These are phyloP conservation scores for Trematomus loennbergii DNA, from an alignment of 2,113 vertebrate genomes.

Conservation along the genomic window DNA sequence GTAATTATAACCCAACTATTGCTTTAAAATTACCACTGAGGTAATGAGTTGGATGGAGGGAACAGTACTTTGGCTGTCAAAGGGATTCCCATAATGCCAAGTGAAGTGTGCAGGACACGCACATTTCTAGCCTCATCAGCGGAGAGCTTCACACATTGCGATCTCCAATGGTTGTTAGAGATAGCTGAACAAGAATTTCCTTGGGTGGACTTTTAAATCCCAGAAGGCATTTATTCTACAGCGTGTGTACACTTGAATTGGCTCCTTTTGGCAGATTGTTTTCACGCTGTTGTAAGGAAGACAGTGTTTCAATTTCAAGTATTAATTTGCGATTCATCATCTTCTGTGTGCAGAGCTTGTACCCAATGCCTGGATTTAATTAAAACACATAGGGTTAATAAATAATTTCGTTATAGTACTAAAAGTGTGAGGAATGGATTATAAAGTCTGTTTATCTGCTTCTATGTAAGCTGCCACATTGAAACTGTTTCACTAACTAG, in stretches of 20 bases:
- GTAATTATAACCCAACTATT: constrained; percentile 59
- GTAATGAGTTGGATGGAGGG: constrained; percentile 59
- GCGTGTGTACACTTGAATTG: constrained; percentile 1
- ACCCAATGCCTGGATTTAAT: not conserved
- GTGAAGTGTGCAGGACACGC: constrained; percentile 21
- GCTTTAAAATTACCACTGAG: constrained; percentile 57
- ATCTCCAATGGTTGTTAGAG: constrained; percentile 30
- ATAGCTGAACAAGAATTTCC: constrained; percentile 8
- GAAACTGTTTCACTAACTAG: not conserved
- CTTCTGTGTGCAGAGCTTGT: constrained; percentile 22
- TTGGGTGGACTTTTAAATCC: constrained; percentile 32
- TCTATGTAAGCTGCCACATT: not conserved
- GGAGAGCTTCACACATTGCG: constrained; percentile 12
- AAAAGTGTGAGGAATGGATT: not conserved
- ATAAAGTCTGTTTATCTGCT: not conserved
- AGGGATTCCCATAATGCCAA: constrained; percentile 40
- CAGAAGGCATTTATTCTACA: constrained; percentile 15
- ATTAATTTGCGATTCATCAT: constrained; percentile 1
- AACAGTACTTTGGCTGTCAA: constrained; percentile 33
- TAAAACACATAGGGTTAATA: not conserved
- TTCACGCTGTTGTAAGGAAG: constrained; percentile 4
- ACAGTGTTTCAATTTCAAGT: not conserved
- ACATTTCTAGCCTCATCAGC: constrained; percentile 26
- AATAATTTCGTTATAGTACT: not conserved
- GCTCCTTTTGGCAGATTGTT: constrained; percentile 3